A percentile compares a stretch with the other conserved stretches of the same genome.
Conservation (phyloP, 2,888 invertebrate genomes). For the Hetaerina titia region DNA sequence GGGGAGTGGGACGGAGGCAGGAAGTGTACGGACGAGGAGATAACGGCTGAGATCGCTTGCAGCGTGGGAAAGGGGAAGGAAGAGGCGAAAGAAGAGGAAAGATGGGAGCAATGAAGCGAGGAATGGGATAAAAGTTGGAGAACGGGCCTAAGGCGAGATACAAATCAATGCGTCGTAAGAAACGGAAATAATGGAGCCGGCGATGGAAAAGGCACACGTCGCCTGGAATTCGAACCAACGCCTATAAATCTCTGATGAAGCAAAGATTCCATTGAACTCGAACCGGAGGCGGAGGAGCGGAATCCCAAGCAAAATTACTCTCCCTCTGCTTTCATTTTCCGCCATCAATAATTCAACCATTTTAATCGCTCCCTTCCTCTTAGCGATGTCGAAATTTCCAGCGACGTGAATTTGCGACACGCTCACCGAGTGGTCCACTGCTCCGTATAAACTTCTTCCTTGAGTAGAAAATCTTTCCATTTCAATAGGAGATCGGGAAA, state of each 20-base stretch:
- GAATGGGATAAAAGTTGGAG: not conserved
- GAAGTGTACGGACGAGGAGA: not conserved
- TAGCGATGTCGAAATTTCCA: not conserved
- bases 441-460: not conserved
- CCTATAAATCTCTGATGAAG: slow-evolving; percentile 39
- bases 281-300: not conserved
- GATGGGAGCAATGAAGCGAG: not conserved
- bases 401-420: not conserved
- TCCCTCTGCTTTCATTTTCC: slow-evolving; percentile 27
- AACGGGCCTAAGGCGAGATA: not conserved
- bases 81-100: not conserved
- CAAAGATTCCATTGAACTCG: slow-evolving; percentile 6
- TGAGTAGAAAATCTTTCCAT: not conserved
- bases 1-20: not conserved
- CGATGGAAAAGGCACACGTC: not conserved
- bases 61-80: not conserved
- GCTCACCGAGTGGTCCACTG: not conserved
- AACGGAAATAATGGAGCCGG: slow-evolving; percentile 4
- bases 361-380: slow-evolving; percentile 24
- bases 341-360: slow-evolving; percentile 44
- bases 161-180: slow-evolving; percentile 26
- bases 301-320: slow-evolving; percentile 21
- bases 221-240: slow-evolving; percentile 5
- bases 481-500: not conserved
- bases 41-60: too few species aligned